Evolutionary conservation across 2,113 vertebrate species (phyloP), one percentile per base, ranked within the genome.

Genomic region (Nycticorax nycticorax): DNA sequence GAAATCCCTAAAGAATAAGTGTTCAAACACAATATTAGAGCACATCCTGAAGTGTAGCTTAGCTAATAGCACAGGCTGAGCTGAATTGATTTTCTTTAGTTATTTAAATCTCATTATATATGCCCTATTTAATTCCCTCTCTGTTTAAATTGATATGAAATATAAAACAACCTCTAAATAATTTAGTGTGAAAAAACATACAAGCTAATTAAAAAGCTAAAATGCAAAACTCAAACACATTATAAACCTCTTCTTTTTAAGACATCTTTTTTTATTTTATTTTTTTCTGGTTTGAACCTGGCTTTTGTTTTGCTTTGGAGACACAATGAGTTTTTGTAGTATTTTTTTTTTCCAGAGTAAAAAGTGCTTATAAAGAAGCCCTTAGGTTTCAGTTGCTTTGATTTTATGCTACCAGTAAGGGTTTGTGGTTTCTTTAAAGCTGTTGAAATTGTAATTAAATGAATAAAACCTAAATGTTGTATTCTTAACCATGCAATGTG

Each of bases 171-270:
- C 22, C 11, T 72, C 26, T 94, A 93, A 95, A 97, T 93, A 93
- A 94, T 95, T 96, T 55, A 84, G 59, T 77, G 41, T 56, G 69
- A 83, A 83, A 94, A 95, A 96, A 73, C 26, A 63, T n/a, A 91
- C 48, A 56, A 89, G 37, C 37, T 89, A 96, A 96, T 96, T 95
- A 93, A 95, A 95, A 96, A 97, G 62, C 68, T 90, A 91, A 80
- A 94, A 83, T 6, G 74, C 2, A 5, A 96, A 96, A 85, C 3
- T 1, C 56, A 96, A 90, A 66, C 39, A 84, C 17, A 59, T 33
- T 77, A 20, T 12, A 79, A 88, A 63, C 23, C 17, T 50, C 3
- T 9, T 26, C 67, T 52, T 52, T 74, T 66, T 55, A 62, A 45
- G 8, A 13, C 3, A 23, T 33, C 1, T n/a, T 69, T 60, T n/a